Evolutionary conservation across 2,797 vertebrate genomes (phyloP).

Genomic region (Ceyx erithaca): DNA sequence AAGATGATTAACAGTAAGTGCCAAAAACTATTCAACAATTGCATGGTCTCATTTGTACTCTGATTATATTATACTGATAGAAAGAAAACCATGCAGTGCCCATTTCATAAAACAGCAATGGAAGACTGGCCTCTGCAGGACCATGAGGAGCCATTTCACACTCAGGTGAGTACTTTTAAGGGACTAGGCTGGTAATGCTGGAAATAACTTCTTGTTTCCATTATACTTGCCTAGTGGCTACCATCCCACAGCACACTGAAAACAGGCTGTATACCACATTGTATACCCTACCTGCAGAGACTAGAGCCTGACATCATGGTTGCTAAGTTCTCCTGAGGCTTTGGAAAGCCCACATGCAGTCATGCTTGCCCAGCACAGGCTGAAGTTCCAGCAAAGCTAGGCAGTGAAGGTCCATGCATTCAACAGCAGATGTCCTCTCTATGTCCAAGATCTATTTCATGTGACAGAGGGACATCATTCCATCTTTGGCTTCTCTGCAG

Average conservation of each 20-base stretch:
- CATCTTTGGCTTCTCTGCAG: not conserved
- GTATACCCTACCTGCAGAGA: not conserved
- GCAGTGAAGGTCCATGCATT: not conserved
- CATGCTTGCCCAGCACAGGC: accelerated
- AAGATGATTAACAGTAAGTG: not conserved
- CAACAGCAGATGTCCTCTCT: not conserved
- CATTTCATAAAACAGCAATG: not conserved
- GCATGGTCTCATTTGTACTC: not conserved
- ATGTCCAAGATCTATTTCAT: not conserved
- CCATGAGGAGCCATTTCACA: not conserved
- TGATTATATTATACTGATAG: not conserved
- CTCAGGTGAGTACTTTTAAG: not conserved
- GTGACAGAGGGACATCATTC: not conserved
- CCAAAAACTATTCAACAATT: not conserved
- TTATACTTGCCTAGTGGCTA: not conserved
- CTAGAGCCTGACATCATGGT: not conserved
- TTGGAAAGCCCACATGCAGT: not conserved
- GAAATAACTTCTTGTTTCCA: not conserved
- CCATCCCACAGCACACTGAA: not conserved
- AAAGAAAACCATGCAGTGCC: not conserved
- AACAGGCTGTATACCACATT: not conserved
- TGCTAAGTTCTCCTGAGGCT: not conserved
- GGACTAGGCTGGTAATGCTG: not conserved
- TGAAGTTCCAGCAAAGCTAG: not conserved
- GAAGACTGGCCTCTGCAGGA: not conserved